Conservation (phyloP, 2,113 vertebrate genomes). For the Rana temporaria region DNA sequence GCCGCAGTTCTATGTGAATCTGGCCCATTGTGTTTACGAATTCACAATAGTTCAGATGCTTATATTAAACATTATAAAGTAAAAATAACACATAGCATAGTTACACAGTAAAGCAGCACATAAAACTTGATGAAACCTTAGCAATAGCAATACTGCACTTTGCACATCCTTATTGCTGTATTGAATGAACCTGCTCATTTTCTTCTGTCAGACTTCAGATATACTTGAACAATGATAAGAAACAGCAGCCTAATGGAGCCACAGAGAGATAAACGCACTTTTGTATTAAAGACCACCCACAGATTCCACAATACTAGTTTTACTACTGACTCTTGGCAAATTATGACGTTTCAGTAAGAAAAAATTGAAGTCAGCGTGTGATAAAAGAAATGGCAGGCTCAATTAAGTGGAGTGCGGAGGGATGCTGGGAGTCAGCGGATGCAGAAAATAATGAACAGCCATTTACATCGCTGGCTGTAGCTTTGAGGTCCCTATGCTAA, state of each 20-base stretch:
- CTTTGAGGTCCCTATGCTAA: conserved; percentile 49
- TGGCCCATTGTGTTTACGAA: no score
- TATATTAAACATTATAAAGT: no score
- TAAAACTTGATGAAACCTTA: no score
- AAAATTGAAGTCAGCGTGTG: conserved; percentile 4
- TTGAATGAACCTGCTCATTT: no score
- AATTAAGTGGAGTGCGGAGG: conserved; percentile 6
- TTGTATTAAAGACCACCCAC: background rate
- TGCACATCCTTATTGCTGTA: no score
- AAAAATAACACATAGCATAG: no score
- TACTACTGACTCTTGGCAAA: background rate
- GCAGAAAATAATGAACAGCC: conserved; percentile 43
- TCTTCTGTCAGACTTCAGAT: no score
- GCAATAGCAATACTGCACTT: no score
- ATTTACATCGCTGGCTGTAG: conserved; percentile 21
- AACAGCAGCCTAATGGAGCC: background rate
- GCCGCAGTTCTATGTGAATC: no score
- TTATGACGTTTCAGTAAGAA: conserved; percentile 17
- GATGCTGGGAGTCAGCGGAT: conserved; percentile 1
- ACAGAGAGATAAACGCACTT: background rate
- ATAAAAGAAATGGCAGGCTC: conserved; percentile 18
- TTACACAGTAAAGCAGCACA: no score
- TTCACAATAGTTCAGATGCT: no score
- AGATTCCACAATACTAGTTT: background rate
- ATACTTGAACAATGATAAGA: background rate